These are phyloP conservation scores for Hystrix cristata DNA, from an alignment of 2,113 vertebrate species.

Conservation along the genomic window DNA sequence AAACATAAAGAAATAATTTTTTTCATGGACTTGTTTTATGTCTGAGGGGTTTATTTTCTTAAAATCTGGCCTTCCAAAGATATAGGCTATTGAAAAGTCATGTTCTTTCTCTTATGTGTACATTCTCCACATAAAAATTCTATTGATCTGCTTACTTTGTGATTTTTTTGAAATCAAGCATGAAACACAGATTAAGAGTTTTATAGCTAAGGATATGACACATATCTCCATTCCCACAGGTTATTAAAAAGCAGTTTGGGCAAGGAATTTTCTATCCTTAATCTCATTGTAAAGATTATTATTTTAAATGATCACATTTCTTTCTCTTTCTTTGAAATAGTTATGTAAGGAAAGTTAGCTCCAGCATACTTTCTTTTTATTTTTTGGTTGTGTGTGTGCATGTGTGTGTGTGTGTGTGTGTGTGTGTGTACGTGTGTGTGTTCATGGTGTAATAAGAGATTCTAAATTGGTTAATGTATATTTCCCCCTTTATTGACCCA, in stretches of 20 bases:
- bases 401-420: not conserved
- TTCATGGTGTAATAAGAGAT: slow-evolving; percentile 13
- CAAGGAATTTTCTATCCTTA: not conserved
- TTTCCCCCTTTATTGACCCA: slow-evolving; percentile 56
- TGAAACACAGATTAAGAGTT: not conserved
- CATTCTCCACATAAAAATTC: not conserved
- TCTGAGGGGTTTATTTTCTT: slow-evolving; percentile 34
- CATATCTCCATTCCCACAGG: not conserved
- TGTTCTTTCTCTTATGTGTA: not conserved
- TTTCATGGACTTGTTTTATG: not conserved
- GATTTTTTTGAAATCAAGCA: not conserved
- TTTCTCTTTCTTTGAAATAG: slow-evolving; percentile 32
- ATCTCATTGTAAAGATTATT: not conserved
- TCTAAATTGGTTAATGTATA: not conserved
- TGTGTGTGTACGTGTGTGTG: not conserved
- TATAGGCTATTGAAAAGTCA: not conserved
- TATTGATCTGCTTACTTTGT: not conserved
- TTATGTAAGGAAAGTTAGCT: slow-evolving; percentile 1
- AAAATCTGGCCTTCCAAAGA: slow-evolving; percentile 1
- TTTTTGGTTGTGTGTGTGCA: not conserved
- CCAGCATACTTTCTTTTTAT: not conserved
- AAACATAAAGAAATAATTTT: slow-evolving; percentile 34
- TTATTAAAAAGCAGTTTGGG: not conserved
- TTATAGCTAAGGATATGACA: not conserved
- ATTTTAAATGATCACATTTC: not conserved